Percentiles rank a stretch among this genome's conserved stretches.
Evolutionary conservation across 2,797 vertebrate species (phyloP).

Genomic region (Zenarchopterus dispar): DNA sequence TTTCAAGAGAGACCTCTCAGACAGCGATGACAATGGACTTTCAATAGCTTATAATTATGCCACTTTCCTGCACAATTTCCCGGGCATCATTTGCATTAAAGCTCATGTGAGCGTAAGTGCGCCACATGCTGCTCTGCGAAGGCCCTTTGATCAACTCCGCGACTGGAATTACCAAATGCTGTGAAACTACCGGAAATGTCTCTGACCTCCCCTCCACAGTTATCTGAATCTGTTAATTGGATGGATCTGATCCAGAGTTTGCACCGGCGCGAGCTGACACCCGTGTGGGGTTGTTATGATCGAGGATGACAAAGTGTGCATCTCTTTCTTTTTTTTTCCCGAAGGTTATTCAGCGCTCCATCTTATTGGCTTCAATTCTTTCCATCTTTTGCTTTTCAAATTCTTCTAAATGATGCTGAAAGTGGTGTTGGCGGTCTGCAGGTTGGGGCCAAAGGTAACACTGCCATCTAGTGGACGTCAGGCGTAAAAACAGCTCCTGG

Average conservation of each 20-base stretch:
- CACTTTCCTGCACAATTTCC: slow-evolving; percentile 70
- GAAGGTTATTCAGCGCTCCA: slow-evolving; percentile 64
- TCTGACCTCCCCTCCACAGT: slow-evolving; percentile 36
- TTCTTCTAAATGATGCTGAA: slow-evolving; percentile 33
- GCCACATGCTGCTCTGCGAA: slow-evolving; percentile 41
- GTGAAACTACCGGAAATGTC: slow-evolving; percentile 53
- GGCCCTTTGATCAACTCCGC: slow-evolving; percentile 47
- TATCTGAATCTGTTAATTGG: slow-evolving; percentile 66
- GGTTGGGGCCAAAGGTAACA: slow-evolving; percentile 47
- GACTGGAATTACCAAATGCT: slow-evolving; percentile 44
- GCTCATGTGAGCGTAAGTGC: slow-evolving; percentile 39
- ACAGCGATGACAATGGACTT: slow-evolving; percentile 72
- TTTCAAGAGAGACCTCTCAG: slow-evolving; percentile 79
- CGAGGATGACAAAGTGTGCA: slow-evolving; percentile 45
- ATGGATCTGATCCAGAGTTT: slow-evolving; percentile 60
- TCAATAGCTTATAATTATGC: slow-evolving; percentile 75
- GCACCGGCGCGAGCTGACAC: not conserved
- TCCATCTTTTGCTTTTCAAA: too few species aligned
- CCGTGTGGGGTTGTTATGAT: slow-evolving; percentile 12
- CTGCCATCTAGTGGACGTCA: slow-evolving; percentile 67
- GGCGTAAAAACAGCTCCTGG: too few species aligned
- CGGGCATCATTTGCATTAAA: slow-evolving; percentile 71
- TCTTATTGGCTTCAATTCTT: slow-evolving; percentile 29
- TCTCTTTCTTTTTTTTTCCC: slow-evolving; percentile 21
- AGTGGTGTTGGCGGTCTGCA: slow-evolving; percentile 2